phyloP scores from a whole-genome alignment of 2,797 vertebrate species.

The Semaprochilodus insignis region DNA sequence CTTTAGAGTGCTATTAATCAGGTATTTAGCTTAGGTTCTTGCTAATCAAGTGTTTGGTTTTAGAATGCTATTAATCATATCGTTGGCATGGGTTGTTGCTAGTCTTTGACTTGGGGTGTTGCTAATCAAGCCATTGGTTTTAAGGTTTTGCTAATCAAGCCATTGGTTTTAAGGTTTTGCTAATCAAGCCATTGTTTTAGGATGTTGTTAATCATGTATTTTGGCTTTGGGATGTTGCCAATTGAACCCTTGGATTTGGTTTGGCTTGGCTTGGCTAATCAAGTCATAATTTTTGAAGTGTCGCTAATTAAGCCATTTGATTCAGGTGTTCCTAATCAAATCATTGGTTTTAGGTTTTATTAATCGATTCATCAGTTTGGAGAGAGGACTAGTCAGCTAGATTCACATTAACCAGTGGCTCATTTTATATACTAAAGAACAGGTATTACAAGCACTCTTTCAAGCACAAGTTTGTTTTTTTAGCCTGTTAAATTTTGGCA shows the following conservation, averaged over 20 bases:
- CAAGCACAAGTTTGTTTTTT: neutral
- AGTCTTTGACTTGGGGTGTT: too few species aligned
- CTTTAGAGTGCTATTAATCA: neutral
- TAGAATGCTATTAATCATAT: too few species aligned
- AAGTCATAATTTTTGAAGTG: neutral
- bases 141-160: neutral
- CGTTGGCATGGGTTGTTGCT: neutral
- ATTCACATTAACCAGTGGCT: neutral
- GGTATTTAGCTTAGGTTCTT: neutral
- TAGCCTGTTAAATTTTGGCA: neutral
- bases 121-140: neutral
- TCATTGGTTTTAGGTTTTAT: too few species aligned
- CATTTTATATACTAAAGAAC: neutral
- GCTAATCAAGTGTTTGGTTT: neutral
- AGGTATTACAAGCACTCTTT: neutral
- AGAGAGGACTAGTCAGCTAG: neutral
- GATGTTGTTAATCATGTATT: neutral
- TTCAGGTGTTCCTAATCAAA: neutral
- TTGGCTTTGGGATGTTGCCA: neutral
- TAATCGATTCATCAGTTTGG: too few species aligned
- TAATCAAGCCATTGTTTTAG: neutral
- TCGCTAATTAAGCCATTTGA: neutral
- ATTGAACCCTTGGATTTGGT: neutral
- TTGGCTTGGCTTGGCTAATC: too few species aligned
- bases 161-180: neutral